phyloP scores from a whole-genome alignment of 2,797 vertebrate species.

The Anableps anableps region DNA sequence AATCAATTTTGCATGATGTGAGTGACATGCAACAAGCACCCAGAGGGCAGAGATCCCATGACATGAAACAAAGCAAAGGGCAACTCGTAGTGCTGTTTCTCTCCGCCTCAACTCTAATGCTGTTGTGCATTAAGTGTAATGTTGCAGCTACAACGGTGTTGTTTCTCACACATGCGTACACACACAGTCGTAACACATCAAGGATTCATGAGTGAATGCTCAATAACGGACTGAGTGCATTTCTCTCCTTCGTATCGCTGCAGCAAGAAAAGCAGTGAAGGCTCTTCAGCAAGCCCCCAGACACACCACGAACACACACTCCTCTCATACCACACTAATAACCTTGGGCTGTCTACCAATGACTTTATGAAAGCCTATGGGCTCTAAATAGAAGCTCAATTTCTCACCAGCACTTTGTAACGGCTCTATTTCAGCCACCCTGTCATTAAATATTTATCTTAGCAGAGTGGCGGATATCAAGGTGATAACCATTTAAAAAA shows the following conservation, averaged over 20 bases:
- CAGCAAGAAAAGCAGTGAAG: conserved; percentile 59
- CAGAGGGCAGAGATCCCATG: conserved; percentile 52
- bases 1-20: conserved; percentile 69
- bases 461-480: conserved; percentile 70
- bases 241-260: conserved; percentile 60
- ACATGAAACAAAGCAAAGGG: conserved; percentile 57
- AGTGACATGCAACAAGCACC: conserved; percentile 63
- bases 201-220: conserved; percentile 69
- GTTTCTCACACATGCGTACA: conserved; percentile 9
- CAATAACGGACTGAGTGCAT: conserved; percentile 58
- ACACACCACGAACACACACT: conserved; percentile 62
- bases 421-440: conserved; percentile 80
- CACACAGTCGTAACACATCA: conserved; percentile 47
- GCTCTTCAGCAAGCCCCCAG: conserved; percentile 57
- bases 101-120: conserved; percentile 44
- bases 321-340: conserved; percentile 80
- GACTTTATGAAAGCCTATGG: conserved; percentile 73
- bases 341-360: conserved; percentile 82
- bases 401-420: conserved; percentile 79
- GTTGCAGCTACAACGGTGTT: conserved; percentile 32
- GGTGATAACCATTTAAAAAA: conserved; percentile 81
- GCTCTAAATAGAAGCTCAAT: conserved; percentile 80
- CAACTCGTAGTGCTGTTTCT: conserved; percentile 27
- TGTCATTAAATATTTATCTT: conserved; percentile 85
- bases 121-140: conserved; percentile 49